These are phyloP conservation scores for Timandra comae DNA, from an alignment of 2,888 invertebrate species.

Conservation along the genomic window DNA sequence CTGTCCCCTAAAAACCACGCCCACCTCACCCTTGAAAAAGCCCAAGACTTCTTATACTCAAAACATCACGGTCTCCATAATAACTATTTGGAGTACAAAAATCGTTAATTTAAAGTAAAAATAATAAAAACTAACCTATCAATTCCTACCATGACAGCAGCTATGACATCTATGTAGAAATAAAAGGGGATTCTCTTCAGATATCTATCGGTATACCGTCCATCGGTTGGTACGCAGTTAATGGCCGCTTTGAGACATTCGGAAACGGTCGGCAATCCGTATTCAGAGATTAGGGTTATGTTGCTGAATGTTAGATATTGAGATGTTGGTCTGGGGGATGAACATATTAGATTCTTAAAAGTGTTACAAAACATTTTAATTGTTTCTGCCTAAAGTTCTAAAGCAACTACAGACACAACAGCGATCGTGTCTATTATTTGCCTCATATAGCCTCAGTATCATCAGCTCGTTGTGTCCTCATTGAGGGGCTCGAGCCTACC, in stretches of 20 bases:
- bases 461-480: too few species aligned
- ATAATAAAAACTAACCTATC: conserved; percentile 59
- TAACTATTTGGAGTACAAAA: too few species aligned
- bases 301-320: conserved; percentile 80
- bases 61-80: too few species aligned
- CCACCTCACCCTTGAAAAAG: too few species aligned
- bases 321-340: conserved; percentile 44
- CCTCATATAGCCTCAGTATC: too few species aligned
- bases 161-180: conserved; percentile 81
- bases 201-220: conserved; percentile 72
- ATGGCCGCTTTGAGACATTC: conserved; percentile 60
- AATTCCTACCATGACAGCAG: conserved; percentile 74
- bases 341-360: not conserved
- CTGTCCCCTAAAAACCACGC: too few species aligned
- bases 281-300: conserved; percentile 81
- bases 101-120: too few species aligned
- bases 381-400: too few species aligned
- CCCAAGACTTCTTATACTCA: too few species aligned
- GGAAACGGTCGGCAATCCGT: conserved; percentile 73
- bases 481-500: too few species aligned
- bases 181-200: conserved; percentile 76
- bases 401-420: too few species aligned
- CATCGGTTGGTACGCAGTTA: conserved; percentile 70
- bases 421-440: too few species aligned
- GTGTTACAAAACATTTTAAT: not conserved